Base-by-base conservation (phyloP, 2,797 vertebrate genomes). In the Lepilemur septentrionalis region DNA sequence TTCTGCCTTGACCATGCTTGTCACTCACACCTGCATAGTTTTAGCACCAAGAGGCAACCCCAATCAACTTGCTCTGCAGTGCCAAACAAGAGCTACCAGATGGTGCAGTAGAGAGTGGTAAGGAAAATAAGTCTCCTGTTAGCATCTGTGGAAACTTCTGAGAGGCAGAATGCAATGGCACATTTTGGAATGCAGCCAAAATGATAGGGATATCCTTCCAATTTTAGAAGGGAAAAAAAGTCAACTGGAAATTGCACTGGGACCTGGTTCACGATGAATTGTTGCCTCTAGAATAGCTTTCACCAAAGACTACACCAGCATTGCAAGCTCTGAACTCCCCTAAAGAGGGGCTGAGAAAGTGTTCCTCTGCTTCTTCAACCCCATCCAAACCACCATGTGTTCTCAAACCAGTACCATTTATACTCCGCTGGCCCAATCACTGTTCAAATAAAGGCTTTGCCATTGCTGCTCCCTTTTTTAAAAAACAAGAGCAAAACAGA, bases 181-280 rank as follows among this genome's bases (percentile, higher is more conserved):
- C 32, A 4, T 72, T 63, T 43, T 32, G 52, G 57, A 92, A 92
- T 48, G n/a, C 35, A 69, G 41, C 59, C 81, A 46, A 92, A 94
- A 84, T 17, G 11, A 73, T 73, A 55, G 2, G 22, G 76, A 30
- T 28, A 48, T n/a, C 18, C 7, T 63, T 86, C 22, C 57, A 88
- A 55, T 89, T 94, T 76, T 78, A 92, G 30, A 76, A 65, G 75
- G 22, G 14, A 63, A 78, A 55, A 41, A 67, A 88, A 80, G 72
- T 69, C 52, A 79, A 12, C 35, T 73, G 25, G 82, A 78, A 95
- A 65, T 76, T 38, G 38, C 41, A 4, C 57, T 30, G 73, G 57
- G 20, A 61, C 28, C 43, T 80, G 48, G 25, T 61, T 61, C 57
- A 86, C 63, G 18, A 52, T 28, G 55, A 83, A 50, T 57, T 55